These are phyloP conservation scores for Calyptomena viridis DNA, from an alignment of 2,113 vertebrate species.

Conservation along the genomic window DNA sequence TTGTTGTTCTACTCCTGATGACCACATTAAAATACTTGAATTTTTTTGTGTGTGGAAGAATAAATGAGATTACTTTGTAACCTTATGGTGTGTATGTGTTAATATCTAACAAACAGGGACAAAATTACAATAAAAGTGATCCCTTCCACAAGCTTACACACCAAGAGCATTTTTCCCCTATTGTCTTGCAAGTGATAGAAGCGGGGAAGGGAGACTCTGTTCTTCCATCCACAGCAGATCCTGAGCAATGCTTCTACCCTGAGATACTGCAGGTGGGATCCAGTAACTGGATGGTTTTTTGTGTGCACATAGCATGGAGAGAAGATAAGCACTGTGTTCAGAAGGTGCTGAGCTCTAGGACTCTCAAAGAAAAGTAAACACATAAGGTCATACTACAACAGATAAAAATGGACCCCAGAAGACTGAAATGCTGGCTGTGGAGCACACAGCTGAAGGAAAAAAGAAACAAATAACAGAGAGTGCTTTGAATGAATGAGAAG, in stretches of 20 bases:
- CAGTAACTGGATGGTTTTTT: not conserved
- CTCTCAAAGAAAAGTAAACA: not conserved
- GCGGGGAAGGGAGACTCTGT: not conserved
- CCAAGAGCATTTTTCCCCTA: not conserved
- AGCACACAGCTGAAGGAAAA: not conserved
- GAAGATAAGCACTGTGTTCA: not conserved
- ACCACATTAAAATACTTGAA: not conserved
- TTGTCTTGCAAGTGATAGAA: not conserved
- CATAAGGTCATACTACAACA: not conserved
- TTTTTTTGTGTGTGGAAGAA: not conserved
- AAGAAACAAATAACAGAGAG: not conserved
- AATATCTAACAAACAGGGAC: not conserved
- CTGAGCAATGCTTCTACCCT: not conserved
- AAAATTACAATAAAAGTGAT: not conserved
- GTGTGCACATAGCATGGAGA: not conserved
- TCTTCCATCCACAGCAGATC: not conserved
- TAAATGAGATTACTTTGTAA: not conserved
- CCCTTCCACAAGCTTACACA: not conserved
- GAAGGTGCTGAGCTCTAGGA: not conserved
- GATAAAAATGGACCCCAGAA: not conserved
- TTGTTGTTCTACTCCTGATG: not conserved
- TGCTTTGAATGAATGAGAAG: not conserved
- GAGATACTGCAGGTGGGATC: not conserved
- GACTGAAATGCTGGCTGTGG: not conserved
- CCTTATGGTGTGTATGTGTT: not conserved